Evolutionary conservation across 1,140 invertebrate species (phyloP).

Genomic region (Trachymyrmex septentrionalis): DNA sequence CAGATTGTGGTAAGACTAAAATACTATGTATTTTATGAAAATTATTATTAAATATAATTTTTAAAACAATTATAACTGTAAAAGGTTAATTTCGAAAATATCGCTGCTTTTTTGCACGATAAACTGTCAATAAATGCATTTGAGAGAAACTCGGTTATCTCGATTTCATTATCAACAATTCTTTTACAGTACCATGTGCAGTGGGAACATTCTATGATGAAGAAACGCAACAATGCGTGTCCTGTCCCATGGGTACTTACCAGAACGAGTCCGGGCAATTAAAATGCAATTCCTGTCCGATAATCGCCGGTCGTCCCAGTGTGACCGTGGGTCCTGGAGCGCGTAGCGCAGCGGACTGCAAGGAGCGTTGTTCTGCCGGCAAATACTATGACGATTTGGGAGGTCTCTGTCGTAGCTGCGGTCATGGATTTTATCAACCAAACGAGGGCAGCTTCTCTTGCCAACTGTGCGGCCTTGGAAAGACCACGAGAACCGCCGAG

Average conservation of each 20-base stretch:
- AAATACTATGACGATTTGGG: slow-evolving; percentile 96
- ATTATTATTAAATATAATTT: background rate
- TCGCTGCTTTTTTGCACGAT: too few species aligned
- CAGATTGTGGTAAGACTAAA: slow-evolving; percentile 94
- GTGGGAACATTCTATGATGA: slow-evolving; percentile 96
- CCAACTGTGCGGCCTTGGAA: slow-evolving; percentile 95
- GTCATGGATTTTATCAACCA: slow-evolving; percentile 97
- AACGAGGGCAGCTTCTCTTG: slow-evolving; percentile 97
- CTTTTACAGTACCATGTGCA: slow-evolving; percentile 95
- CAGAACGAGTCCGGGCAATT: slow-evolving; percentile 97
- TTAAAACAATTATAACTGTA: background rate
- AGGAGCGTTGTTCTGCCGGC: slow-evolving; percentile 96
- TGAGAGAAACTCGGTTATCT: background rate
- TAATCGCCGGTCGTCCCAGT: slow-evolving; percentile 94
- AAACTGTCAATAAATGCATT: background rate
- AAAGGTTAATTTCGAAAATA: too few species aligned
- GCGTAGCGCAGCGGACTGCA: slow-evolving; percentile 95
- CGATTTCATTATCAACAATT: background rate
- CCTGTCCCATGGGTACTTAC: slow-evolving; percentile 96
- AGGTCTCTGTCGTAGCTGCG: slow-evolving; percentile 95
- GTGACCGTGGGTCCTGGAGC: slow-evolving; percentile 95
- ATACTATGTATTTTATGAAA: background rate
- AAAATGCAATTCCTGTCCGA: slow-evolving; percentile 95
- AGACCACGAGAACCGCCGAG: slow-evolving; percentile 96
- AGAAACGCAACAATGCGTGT: slow-evolving; percentile 91